Conservation (phyloP, 2,888 invertebrate species). For the Schizotus pectinicornis region DNA sequence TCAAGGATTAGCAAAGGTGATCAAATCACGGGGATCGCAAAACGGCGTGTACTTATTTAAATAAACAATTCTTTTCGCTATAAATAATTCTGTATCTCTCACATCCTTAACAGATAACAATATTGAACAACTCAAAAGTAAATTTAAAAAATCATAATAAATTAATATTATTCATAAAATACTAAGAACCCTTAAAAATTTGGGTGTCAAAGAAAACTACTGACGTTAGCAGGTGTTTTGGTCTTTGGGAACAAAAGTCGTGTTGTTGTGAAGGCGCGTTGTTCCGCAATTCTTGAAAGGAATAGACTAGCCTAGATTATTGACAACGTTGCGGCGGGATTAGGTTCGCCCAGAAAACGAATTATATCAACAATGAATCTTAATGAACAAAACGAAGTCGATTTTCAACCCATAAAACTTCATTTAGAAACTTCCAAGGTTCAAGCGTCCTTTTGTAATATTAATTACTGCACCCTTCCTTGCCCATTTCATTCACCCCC, state of each 20-base stretch:
- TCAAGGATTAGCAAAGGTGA: too few relatives aligned
- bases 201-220: too few relatives aligned
- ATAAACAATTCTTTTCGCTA: too few relatives aligned
- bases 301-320: not conserved
- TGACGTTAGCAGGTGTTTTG: not conserved
- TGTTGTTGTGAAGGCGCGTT: not conserved
- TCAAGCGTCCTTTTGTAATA: conserved; percentile 3
- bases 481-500: not conserved
- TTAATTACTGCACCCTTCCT: conserved; percentile 10
- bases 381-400: conserved; percentile 18
- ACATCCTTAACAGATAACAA: too few relatives aligned
- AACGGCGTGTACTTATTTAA: too few relatives aligned
- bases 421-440: conserved; percentile 20
- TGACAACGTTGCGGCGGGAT: conserved; percentile 19
- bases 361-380: conserved; percentile 16
- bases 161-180: too few relatives aligned
- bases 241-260: not conserved
- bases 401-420: conserved; percentile 10
- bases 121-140: too few relatives aligned
- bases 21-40: too few relatives aligned
- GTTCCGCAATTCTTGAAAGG: too few relatives aligned
- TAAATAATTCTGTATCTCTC: too few relatives aligned
- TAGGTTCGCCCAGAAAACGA: conserved; percentile 15
- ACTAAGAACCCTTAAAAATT: too few relatives aligned
- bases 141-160: too few relatives aligned